phyloP scores from a whole-genome alignment of 2,888 invertebrate genomes.

The Pristionchus arcanus region DNA sequence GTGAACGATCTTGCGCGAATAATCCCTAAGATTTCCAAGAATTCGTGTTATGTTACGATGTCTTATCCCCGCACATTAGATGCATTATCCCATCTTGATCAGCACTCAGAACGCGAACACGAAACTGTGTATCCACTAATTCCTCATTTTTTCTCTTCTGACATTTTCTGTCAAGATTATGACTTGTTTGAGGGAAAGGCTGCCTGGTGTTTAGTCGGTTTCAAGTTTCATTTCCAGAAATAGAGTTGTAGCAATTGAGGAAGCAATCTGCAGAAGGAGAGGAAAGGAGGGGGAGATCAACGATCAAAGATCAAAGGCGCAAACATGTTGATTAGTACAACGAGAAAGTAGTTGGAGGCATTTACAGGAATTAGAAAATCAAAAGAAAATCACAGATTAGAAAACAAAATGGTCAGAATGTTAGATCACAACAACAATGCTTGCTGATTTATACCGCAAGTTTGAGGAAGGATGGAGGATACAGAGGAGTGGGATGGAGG shows the following conservation, averaged over 20 bases:
- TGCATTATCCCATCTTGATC: background rate
- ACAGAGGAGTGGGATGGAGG: background rate
- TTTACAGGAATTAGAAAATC: conserved; percentile 17
- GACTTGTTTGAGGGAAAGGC: background rate
- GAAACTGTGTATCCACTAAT: background rate
- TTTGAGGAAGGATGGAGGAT: conserved; percentile 7
- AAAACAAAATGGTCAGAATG: background rate
- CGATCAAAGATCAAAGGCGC: background rate
- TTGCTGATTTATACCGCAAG: conserved; percentile 16
- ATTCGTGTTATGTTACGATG: background rate
- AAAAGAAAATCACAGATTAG: background rate
- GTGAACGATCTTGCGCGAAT: conserved; percentile 4
- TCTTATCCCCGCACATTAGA: background rate
- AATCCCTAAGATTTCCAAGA: background rate
- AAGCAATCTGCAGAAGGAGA: background rate
- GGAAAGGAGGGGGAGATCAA: background rate
- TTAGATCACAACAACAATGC: background rate
- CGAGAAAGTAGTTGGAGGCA: background rate
- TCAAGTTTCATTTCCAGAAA: background rate
- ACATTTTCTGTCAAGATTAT: background rate
- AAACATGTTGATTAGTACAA: conserved; percentile 33
- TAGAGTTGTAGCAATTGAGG: background rate
- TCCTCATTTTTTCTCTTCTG: background rate
- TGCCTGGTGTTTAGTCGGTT: background rate
- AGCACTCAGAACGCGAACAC: background rate